Conservation (phyloP, 2,113 vertebrate species). For the Taurulus bubalis region DNA sequence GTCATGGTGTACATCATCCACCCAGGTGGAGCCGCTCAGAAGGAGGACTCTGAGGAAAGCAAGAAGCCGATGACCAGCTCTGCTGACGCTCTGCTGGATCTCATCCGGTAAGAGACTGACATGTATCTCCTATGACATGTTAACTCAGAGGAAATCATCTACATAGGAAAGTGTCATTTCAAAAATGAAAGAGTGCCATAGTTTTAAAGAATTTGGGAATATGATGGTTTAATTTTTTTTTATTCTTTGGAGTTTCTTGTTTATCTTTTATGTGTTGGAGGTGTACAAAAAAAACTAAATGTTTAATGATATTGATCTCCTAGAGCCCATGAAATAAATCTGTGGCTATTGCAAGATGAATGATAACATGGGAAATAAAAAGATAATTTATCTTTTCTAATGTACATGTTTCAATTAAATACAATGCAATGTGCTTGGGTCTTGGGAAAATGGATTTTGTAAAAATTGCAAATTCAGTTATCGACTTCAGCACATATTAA, state of each 20-base stretch:
- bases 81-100: constrained; percentile 94
- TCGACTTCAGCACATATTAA: not conserved
- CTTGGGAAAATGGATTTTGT: not conserved
- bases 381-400: not conserved
- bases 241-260: not conserved
- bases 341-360: not conserved
- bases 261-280: not conserved
- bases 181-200: not conserved
- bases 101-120: constrained; percentile 88
- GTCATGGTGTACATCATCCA: constrained; percentile 97
- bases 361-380: not conserved
- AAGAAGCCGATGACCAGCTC: constrained; percentile 97
- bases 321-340: not conserved
- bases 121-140: not conserved
- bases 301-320: not conserved
- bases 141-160: not conserved
- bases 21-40: constrained; percentile 94
- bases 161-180: not conserved
- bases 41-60: constrained; percentile 90
- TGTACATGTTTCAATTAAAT: not conserved
- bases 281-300: not conserved
- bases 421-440: not conserved
- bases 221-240: not conserved
- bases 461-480: not conserved
- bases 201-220: not conserved